A percentile compares a stretch with the other conserved stretches of the same genome.
Evolutionary conservation across 2,797 vertebrate species (phyloP).

Genomic region (Craterocephalus amniculus): DNA sequence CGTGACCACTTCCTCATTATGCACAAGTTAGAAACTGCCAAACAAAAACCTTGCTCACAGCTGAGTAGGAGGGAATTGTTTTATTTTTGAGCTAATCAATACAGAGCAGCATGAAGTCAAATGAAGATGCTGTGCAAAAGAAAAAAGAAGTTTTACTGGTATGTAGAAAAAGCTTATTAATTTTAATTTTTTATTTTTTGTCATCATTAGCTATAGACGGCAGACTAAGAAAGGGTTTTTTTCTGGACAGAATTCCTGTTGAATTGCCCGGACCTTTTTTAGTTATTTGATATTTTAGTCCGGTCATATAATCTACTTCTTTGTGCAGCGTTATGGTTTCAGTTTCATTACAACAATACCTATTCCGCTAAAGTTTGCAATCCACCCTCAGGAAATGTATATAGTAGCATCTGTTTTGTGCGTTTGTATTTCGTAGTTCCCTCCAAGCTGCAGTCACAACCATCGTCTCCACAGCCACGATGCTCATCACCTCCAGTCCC

Average conservation of each 20-base stretch:
- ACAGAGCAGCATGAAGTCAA: conserved; percentile 41
- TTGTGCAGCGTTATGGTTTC: conserved; percentile 66
- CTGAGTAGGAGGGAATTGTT: conserved; percentile 30
- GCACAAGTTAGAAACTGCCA: conserved; percentile 62
- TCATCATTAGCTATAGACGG: conserved; percentile 33
- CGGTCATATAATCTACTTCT: conserved; percentile 51
- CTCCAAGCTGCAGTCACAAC: conserved; percentile 90
- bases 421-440: conserved; percentile 76
- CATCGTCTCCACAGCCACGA: conserved; percentile 91
- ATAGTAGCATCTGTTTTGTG: conserved; percentile 58
- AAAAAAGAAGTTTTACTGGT: conserved; percentile 28
- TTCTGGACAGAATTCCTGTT: conserved; percentile 3
- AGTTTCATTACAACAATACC: conserved; percentile 71
- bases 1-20: conserved; percentile 91
- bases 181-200: too few species aligned
- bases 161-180: conserved; percentile 50
- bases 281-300: conserved; percentile 37
- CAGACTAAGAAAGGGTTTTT: conserved; percentile 2
- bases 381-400: conserved; percentile 63
- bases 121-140: conserved; percentile 34
- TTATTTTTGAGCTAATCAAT: conserved; percentile 52
- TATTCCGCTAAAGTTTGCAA: conserved; percentile 37
- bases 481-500: conserved; percentile 92
- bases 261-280: conserved; percentile 25
- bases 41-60: conserved; percentile 51